These are phyloP conservation scores for Python bivittatus DNA, from an alignment of 2,113 vertebrate species.

Conservation along the genomic window DNA sequence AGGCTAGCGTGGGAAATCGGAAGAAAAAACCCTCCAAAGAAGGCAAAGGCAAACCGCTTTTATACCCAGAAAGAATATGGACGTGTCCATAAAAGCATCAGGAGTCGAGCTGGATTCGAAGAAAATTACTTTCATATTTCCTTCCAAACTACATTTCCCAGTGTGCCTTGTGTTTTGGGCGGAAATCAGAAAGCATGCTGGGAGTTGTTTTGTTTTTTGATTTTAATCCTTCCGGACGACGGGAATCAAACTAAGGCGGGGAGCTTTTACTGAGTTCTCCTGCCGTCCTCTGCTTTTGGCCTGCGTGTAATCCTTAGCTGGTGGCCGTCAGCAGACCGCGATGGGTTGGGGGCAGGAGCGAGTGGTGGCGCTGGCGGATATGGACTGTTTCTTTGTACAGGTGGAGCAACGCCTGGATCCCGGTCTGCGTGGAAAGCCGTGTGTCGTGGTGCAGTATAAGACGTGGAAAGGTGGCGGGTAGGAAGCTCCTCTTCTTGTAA, in stretches of 20 bases:
- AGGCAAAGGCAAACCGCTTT: not conserved
- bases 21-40: not conserved
- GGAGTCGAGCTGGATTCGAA: not conserved
- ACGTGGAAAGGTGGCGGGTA: slow-evolving; percentile 95
- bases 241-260: not conserved
- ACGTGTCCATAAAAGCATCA: not conserved
- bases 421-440: slow-evolving; percentile 83
- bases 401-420: slow-evolving; percentile 91
- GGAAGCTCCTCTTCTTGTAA: not conserved
- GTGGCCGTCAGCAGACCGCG: not conserved
- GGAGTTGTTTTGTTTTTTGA: not conserved
- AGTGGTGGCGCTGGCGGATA: slow-evolving; percentile 90
- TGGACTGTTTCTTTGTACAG: slow-evolving; percentile 99
- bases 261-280: not conserved
- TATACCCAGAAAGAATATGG: not conserved
- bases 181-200: not conserved
- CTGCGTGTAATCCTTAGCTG: not conserved
- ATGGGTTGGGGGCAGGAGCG: slow-evolving; percentile 86
- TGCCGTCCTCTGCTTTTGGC: not conserved
- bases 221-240: not conserved
- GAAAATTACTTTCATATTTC: not conserved
- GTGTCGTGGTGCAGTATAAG: slow-evolving; percentile 94
- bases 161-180: not conserved
- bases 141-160: not conserved
- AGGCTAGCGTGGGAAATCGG: not conserved